A percentile compares a stretch with the other conserved stretches of the same genome.
These are phyloP conservation scores for Agrochola lota DNA, from an alignment of 2,888 invertebrate species.

Conservation along the genomic window DNA sequence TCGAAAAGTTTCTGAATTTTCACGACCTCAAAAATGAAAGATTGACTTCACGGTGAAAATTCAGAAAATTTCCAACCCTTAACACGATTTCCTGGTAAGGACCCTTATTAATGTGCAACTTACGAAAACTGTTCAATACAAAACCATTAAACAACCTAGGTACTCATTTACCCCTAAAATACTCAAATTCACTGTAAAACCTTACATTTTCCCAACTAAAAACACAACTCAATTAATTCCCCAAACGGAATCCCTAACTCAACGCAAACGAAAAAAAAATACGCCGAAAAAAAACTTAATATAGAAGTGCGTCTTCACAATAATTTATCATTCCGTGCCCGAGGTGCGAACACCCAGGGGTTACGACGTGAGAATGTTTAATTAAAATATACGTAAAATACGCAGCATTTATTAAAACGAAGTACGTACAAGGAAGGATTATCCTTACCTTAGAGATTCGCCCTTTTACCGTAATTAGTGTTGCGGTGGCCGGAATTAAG, in stretches of 20 bases:
- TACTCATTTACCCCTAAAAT: background rate
- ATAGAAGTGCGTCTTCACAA: conserved; percentile 60
- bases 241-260: conserved; percentile 30
- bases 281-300: conserved; percentile 44
- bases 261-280: conserved; percentile 26
- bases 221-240: conserved; percentile 46
- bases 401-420: conserved; percentile 78
- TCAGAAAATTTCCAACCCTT: too few relatives aligned
- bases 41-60: background rate
- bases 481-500: conserved; percentile 64
- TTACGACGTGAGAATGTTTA: conserved; percentile 78
- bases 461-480: conserved; percentile 77
- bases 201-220: conserved; percentile 13
- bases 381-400: conserved; percentile 80
- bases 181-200: background rate
- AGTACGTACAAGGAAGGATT: conserved; percentile 75
- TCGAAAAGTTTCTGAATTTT: too few relatives aligned
- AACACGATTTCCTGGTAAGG: too few relatives aligned
- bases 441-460: conserved; percentile 74
- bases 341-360: conserved; percentile 65
- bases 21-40: too few relatives aligned
- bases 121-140: background rate
- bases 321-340: conserved; percentile 63
- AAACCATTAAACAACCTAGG: background rate
- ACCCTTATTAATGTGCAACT: too few relatives aligned